These are phyloP conservation scores for Cosmia trapezina DNA, from an alignment of 2,888 invertebrate genomes.

Conservation along the genomic window DNA sequence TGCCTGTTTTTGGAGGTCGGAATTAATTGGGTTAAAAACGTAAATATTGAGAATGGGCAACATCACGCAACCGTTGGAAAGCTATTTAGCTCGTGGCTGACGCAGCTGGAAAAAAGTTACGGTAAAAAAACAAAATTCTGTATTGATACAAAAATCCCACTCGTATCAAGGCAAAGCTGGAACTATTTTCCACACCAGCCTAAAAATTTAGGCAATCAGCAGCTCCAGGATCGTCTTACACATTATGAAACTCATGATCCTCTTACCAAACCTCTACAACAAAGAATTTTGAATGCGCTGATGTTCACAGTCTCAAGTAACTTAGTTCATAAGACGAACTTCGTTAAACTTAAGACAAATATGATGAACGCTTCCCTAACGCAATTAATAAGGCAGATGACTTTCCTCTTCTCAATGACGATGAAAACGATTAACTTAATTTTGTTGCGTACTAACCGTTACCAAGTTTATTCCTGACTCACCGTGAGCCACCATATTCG, in stretches of 20 bases:
- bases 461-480: constrained; percentile 73
- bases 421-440: constrained; percentile 74
- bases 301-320: constrained; percentile 12
- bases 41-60: constrained; percentile 28
- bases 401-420: constrained; percentile 70
- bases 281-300: background rate
- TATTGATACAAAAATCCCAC: too few relatives aligned
- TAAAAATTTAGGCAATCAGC: background rate
- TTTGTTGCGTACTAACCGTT: constrained; percentile 68
- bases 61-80: constrained; percentile 7
- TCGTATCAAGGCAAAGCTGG: background rate
- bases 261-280: background rate
- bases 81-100: constrained; percentile 17
- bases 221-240: background rate
- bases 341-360: constrained; percentile 69
- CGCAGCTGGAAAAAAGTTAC: background rate
- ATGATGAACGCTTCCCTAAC: constrained; percentile 71
- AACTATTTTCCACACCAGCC: background rate
- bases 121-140: accelerated
- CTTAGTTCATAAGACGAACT: constrained; percentile 27
- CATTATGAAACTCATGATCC: background rate
- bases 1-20: constrained; percentile 32
- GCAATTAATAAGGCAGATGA: constrained; percentile 75
- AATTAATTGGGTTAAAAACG: constrained; percentile 49
- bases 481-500: constrained; percentile 72